These are phyloP conservation scores for Drosophila lini DNA, from an alignment of 1,140 invertebrate genomes.

Conservation along the genomic window DNA sequence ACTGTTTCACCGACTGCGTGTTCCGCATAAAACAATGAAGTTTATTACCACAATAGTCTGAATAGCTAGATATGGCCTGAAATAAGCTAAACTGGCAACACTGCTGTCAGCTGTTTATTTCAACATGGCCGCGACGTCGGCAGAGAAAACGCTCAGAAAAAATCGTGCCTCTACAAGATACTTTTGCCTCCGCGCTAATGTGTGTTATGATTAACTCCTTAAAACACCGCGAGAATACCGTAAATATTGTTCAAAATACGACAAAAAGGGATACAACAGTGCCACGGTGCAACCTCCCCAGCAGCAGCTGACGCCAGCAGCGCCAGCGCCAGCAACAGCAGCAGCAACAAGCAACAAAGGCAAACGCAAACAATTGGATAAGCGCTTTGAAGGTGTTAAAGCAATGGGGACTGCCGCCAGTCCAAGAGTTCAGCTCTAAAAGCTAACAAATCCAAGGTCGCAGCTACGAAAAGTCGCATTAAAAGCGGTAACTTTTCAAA, in stretches of 20 bases:
- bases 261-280: neutral
- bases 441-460: constrained; percentile 40
- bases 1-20: too few relatives aligned
- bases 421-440: constrained; percentile 30
- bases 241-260: constrained; percentile 23
- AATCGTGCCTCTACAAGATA: constrained; percentile 16
- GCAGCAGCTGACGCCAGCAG: constrained; percentile 27
- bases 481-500: constrained; percentile 10
- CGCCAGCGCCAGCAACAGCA: constrained; percentile 4
- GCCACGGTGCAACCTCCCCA: neutral
- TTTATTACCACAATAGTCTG: too few relatives aligned
- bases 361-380: constrained; percentile 76
- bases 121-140: constrained; percentile 11
- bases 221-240: constrained; percentile 15
- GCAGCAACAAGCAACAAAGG: constrained; percentile 34
- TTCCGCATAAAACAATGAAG: too few relatives aligned
- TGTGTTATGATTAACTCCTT: neutral
- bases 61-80: too few relatives aligned
- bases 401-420: constrained; percentile 16
- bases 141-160: constrained; percentile 11
- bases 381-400: constrained; percentile 36
- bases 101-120: neutral
- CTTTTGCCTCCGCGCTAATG: constrained; percentile 28
- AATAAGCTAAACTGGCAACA: too few relatives aligned
- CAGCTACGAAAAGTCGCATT: constrained; percentile 25